Conservation (phyloP, 2,888 invertebrate genomes). For the Lordiphosa andalusiaca region DNA sequence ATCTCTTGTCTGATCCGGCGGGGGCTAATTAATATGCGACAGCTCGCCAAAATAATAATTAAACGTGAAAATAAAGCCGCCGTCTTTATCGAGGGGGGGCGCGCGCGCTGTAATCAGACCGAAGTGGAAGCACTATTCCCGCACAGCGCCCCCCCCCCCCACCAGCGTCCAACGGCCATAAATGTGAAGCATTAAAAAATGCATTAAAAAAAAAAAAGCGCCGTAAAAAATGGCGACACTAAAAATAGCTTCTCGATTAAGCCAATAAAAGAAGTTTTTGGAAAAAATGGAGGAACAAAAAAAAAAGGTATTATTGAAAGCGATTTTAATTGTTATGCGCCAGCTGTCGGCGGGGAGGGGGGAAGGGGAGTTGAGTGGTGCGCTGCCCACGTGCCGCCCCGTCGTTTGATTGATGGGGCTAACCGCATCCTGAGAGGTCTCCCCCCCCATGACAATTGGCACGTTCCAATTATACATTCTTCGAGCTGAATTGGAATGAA, state of each 20-base stretch:
- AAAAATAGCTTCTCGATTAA: conserved; percentile 39
- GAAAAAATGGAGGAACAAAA: conserved; percentile 26
- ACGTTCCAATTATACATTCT: conserved; percentile 46
- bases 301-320: conserved; percentile 41
- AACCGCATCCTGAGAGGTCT: conserved; percentile 18
- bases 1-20: conserved; percentile 37
- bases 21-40: conserved; percentile 60
- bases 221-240: conserved; percentile 46
- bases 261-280: conserved; percentile 22
- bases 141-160: conserved; percentile 12
- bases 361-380: not conserved
- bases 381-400: conserved; percentile 32
- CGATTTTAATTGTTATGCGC: conserved; percentile 53
- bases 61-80: conserved; percentile 37
- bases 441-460: conserved; percentile 41
- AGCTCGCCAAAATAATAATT: conserved; percentile 53
- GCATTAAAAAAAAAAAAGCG: conserved; percentile 43
- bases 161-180: conserved; percentile 23
- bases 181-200: conserved; percentile 37
- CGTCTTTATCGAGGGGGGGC: conserved; percentile 30
- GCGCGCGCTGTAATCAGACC: conserved; percentile 20
- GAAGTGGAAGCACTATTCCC: conserved; percentile 30
- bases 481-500: conserved; percentile 10
- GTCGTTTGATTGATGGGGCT: conserved; percentile 41
- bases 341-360: conserved; percentile 26